Conservation (phyloP, 2,888 invertebrate species). For the Drosophila peninsularis region DNA sequence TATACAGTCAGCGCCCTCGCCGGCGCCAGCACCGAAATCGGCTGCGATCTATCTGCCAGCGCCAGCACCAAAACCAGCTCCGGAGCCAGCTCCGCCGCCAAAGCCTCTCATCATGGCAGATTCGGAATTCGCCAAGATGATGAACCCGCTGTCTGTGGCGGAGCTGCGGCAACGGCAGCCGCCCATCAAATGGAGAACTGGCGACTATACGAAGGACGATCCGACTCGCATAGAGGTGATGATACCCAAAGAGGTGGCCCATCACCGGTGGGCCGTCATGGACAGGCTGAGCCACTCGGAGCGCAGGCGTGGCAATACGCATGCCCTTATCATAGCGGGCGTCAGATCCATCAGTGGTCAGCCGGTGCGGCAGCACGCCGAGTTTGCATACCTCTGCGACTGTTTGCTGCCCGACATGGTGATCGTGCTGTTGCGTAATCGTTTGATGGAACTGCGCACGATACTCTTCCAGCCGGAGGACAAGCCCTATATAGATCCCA, state of each 20-base stretch:
- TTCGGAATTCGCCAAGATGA: conserved; percentile 9
- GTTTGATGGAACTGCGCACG: conserved; percentile 16
- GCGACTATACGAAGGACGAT: conserved; percentile 27
- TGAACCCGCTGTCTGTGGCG: conserved; percentile 17
- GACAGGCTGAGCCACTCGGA: conserved; percentile 17
- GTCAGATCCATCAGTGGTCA: neutral
- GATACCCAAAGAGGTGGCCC: conserved; percentile 17
- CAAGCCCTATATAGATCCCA: conserved; percentile 6
- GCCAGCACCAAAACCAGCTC: neutral
- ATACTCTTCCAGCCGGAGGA: conserved; percentile 36
- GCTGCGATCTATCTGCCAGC: no score
- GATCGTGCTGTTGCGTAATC: conserved; percentile 42
- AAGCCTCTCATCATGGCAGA: no score
- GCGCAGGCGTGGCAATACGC: conserved; percentile 23
- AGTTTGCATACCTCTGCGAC: conserved; percentile 60
- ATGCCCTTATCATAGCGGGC: conserved; percentile 50
- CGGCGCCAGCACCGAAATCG: neutral
- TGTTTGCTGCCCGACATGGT: conserved; percentile 47
- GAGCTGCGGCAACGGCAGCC: conserved; percentile 12
- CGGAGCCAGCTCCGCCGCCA: neutral
- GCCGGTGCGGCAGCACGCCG: conserved; percentile 38
- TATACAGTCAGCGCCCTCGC: conserved; percentile 7
- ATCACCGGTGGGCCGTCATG: conserved; percentile 41
- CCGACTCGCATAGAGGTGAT: conserved; percentile 5
- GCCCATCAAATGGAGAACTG: conserved; percentile 13